phyloP scores from a whole-genome alignment of 1,140 invertebrate genomes.

The Musca vetustissima region DNA sequence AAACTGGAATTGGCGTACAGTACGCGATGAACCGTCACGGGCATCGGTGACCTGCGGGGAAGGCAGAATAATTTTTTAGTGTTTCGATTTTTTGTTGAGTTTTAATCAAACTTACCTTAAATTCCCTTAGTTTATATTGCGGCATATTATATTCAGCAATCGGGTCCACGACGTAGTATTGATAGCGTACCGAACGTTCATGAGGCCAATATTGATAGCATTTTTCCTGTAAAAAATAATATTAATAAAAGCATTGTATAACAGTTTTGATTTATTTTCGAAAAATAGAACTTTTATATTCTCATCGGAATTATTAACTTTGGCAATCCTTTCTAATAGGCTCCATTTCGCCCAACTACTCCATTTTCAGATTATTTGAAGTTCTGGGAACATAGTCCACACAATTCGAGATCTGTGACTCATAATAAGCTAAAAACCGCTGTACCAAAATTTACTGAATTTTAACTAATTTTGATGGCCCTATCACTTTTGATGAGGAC shows the following conservation, averaged over 20 bases:
- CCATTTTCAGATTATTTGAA: no score
- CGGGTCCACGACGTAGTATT: slow-evolving; percentile 97
- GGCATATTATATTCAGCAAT: slow-evolving; percentile 99
- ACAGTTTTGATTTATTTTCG: neutral
- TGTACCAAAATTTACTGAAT: no score
- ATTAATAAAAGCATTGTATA: neutral
- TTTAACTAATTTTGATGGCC: no score
- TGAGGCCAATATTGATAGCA: slow-evolving; percentile 99
- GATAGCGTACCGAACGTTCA: slow-evolving; percentile 92
- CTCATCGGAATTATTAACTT: no score
- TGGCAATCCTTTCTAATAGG: no score
- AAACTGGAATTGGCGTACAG: slow-evolving; percentile 98
- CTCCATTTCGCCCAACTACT: no score
- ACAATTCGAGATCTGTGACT: no score
- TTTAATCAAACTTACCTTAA: slow-evolving; percentile 69
- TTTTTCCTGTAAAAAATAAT: slow-evolving; percentile 78
- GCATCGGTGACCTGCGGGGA: slow-evolving; percentile 74
- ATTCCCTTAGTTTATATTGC: slow-evolving; percentile 96
- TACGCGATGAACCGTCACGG: slow-evolving; percentile 91
- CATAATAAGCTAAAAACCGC: no score
- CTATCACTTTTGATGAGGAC: no score
- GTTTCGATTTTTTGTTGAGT: neutral
- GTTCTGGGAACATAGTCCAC: no score
- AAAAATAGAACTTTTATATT: neutral
- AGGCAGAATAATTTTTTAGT: neutral